phyloP scores from a whole-genome alignment of 2,888 invertebrate genomes.

The Eilema depressum region DNA sequence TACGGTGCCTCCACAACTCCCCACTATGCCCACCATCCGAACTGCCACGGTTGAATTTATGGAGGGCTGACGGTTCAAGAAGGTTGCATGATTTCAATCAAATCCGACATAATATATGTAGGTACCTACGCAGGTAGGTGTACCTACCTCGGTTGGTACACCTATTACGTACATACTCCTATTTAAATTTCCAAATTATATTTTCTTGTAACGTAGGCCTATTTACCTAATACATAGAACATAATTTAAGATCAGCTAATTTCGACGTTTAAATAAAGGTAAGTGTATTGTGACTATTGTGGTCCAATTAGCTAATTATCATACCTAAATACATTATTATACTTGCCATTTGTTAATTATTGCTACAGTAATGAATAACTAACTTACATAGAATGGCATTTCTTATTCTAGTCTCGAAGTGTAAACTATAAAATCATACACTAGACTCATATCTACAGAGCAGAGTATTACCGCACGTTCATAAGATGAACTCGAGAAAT shows the following conservation, averaged over 20 bases:
- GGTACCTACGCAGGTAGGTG: constrained; percentile 30
- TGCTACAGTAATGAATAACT: not conserved
- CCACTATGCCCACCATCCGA: constrained; percentile 45
- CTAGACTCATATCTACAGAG: not conserved
- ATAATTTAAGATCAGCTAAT: not conserved
- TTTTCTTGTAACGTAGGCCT: not conserved
- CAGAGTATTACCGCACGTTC: constrained; percentile 9
- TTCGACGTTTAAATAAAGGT: not conserved
- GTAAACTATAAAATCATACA: not conserved
- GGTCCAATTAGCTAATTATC: not conserved
- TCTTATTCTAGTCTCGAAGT: not conserved
- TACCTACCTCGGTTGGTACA: constrained; percentile 30
- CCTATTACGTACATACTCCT: not conserved
- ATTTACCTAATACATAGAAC: not conserved
- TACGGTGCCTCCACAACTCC: constrained; percentile 72
- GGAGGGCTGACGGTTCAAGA: not conserved
- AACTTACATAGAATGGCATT: not conserved
- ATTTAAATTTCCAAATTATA: not conserved
- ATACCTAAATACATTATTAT: not conserved
- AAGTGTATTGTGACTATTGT: not conserved
- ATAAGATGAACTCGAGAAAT: constrained; percentile 76
- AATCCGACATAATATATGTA: not conserved
- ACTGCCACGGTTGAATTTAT: constrained; percentile 25
- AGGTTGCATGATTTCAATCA: not conserved
- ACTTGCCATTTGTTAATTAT: not conserved